phyloP scores from a whole-genome alignment of 2,113 vertebrate genomes.

The Tylochromis polylepis region DNA sequence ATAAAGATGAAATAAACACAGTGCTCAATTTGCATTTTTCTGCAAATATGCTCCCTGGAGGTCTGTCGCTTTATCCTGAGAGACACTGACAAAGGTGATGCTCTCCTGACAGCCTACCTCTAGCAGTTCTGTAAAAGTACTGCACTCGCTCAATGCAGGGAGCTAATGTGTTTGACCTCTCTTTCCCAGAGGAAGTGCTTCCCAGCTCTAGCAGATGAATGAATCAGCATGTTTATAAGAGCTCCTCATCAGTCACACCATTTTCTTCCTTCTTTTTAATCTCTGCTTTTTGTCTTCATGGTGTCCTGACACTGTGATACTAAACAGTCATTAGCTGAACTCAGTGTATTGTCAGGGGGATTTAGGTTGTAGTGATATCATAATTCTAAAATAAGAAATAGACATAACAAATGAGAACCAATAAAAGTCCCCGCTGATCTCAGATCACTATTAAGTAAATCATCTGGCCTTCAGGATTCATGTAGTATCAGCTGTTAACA shows the following conservation, averaged over 20 bases:
- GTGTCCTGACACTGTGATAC: slow-evolving; percentile 13
- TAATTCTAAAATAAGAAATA: background rate
- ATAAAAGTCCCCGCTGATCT: background rate
- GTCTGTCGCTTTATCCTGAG: background rate
- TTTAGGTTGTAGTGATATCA: background rate
- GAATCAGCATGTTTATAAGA: slow-evolving; percentile 61
- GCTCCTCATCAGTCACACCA: slow-evolving; percentile 53
- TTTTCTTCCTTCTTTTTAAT: slow-evolving; percentile 14
- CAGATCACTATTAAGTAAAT: background rate
- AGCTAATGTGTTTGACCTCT: slow-evolving; percentile 67
- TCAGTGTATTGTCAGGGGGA: background rate
- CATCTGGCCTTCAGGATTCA: background rate
- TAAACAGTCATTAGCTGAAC: slow-evolving; percentile 32
- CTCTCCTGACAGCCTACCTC: slow-evolving; percentile 13
- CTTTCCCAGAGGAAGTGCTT: slow-evolving; percentile 55
- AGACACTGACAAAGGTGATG: slow-evolving; percentile 16
- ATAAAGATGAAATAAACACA: background rate
- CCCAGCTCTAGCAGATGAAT: slow-evolving; percentile 38
- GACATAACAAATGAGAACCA: background rate
- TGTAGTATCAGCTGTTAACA: background rate
- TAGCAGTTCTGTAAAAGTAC: slow-evolving; percentile 27
- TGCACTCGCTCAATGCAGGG: slow-evolving; percentile 30
- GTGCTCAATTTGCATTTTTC: background rate
- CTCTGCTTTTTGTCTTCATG: slow-evolving; percentile 1
- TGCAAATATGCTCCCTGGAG: background rate